Conservation (phyloP, 2,888 invertebrate genomes). For the Drosophila algonquin region DNA sequence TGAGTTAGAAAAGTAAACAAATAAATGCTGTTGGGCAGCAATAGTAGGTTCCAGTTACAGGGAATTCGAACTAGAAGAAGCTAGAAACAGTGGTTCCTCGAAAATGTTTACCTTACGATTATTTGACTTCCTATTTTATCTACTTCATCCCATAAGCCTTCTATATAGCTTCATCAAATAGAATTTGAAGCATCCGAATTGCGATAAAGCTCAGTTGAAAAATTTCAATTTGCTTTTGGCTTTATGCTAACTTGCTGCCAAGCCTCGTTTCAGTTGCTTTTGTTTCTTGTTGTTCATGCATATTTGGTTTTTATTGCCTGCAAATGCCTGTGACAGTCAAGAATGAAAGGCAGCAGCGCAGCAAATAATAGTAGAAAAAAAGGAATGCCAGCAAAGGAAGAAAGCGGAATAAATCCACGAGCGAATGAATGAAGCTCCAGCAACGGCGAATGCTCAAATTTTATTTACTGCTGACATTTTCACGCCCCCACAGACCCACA, state of each 20-base stretch:
- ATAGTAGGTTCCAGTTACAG: background rate
- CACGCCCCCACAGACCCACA: conserved; percentile 51
- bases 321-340: conserved; percentile 23
- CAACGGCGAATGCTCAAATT: conserved; percentile 54
- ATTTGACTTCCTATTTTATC: too few relatives aligned
- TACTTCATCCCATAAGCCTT: too few relatives aligned
- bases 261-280: background rate
- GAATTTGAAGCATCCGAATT: too few relatives aligned
- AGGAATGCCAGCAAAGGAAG: conserved; percentile 11
- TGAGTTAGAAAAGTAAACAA: background rate
- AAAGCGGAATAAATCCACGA: conserved; percentile 31
- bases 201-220: background rate
- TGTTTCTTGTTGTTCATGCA: conserved; percentile 1
- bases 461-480: conserved; percentile 72
- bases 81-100: background rate
- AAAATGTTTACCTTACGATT: background rate
- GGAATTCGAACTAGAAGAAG: background rate
- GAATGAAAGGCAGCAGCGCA: conserved; percentile 5
- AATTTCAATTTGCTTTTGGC: background rate
- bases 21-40: background rate
- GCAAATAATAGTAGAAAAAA: conserved; percentile 1
- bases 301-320: conserved; percentile 7
- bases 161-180: too few relatives aligned
- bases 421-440: conserved; percentile 25
- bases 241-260: background rate